phyloP scores from a whole-genome alignment of 2,797 vertebrate genomes.

The Hybognathus amarus region DNA sequence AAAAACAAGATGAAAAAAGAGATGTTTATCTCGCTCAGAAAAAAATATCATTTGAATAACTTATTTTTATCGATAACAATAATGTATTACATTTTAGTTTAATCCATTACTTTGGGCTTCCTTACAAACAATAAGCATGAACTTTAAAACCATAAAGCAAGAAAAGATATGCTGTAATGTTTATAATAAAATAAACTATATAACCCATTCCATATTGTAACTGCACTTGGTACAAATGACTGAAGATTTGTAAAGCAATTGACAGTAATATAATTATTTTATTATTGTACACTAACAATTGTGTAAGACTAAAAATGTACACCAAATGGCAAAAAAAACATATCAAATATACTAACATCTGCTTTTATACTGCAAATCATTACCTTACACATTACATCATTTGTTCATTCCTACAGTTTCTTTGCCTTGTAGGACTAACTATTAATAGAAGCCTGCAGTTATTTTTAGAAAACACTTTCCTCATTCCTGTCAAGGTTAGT shows the following conservation, averaged over 20 bases:
- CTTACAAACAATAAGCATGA: not conserved
- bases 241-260: not conserved
- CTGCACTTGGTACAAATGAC: not conserved
- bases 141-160: not conserved
- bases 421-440: not conserved
- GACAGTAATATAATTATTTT: not conserved
- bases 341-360: not conserved
- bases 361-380: not conserved
- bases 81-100: not conserved
- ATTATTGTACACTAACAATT: not conserved
- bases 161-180: not conserved
- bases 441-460: slow-evolving; percentile 14
- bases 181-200: not conserved
- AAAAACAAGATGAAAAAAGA: not conserved
- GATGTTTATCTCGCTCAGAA: slow-evolving; percentile 4
- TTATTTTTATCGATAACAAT: not conserved
- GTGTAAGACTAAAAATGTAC: not conserved
- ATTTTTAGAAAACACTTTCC: slow-evolving; percentile 41
- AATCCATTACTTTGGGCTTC: not conserved
- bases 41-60: not conserved
- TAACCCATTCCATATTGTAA: not conserved
- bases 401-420: not conserved
- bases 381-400: not conserved
- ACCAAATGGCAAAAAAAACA: not conserved
- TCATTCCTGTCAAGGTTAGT: slow-evolving; percentile 12